phyloP scores from a whole-genome alignment of 1,140 invertebrate species.

The Brachionus asplanchnoidis region DNA sequence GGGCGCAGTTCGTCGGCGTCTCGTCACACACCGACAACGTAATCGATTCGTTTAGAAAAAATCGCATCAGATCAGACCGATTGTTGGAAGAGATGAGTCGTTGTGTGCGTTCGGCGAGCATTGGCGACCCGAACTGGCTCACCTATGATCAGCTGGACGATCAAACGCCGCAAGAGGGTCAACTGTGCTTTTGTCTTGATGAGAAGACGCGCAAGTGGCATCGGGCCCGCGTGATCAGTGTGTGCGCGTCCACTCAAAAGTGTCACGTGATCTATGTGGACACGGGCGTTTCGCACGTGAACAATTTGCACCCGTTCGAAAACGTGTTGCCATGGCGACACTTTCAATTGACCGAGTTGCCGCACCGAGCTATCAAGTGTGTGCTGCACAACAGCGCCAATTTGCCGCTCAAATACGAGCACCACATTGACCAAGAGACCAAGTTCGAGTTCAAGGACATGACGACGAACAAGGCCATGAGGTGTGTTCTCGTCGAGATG shows the following conservation, averaged over 20 bases:
- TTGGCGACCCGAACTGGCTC: background rate
- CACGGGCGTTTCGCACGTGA: background rate
- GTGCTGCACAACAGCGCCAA: background rate
- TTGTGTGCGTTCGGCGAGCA: background rate
- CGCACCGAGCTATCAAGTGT: background rate
- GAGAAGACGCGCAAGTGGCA: background rate
- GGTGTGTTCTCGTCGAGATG: background rate
- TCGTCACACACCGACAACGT: background rate
- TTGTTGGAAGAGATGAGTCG: background rate
- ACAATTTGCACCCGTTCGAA: background rate
- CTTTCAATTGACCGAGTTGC: background rate
- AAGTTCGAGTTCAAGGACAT: slow-evolving; percentile 37
- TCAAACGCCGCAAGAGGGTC: background rate
- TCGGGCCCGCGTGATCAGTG: background rate
- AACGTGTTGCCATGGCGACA: background rate
- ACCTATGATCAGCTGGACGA: background rate
- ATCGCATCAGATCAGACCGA: background rate
- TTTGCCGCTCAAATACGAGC: background rate
- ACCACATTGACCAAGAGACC: background rate
- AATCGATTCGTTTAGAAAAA: background rate
- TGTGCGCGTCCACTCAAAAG: background rate
- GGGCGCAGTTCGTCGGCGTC: background rate
- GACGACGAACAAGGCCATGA: background rate
- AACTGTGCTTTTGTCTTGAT: background rate
- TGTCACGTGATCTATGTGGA: slow-evolving; percentile 18